Percentiles rank a stretch among this genome's conserved stretches.
Conservation (phyloP, 2,888 invertebrate species). For the Venusia cambrica region DNA sequence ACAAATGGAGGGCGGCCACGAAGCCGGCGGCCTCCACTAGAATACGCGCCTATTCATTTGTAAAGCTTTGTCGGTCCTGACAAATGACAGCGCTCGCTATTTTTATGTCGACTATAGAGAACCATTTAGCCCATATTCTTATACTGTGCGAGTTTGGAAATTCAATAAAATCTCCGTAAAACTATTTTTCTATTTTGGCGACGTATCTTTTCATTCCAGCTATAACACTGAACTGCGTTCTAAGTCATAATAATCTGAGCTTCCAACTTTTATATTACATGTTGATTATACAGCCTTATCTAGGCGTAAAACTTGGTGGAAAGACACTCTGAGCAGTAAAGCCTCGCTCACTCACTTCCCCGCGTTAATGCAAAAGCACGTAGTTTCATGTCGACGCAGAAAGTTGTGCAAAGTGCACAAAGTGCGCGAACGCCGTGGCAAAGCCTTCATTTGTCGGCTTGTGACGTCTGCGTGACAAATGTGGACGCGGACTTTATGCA, state of each 20-base stretch:
- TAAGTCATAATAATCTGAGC: slow-evolving; percentile 27
- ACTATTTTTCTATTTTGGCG: slow-evolving; percentile 19
- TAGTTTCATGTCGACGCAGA: slow-evolving; percentile 73
- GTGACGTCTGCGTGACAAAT: slow-evolving; percentile 79
- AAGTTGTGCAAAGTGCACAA: slow-evolving; percentile 78
- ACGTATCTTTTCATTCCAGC: slow-evolving; percentile 29
- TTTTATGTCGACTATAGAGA: slow-evolving; percentile 64
- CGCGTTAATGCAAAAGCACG: slow-evolving; percentile 77
- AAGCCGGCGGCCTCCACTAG: slow-evolving; percentile 47
- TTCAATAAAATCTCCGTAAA: slow-evolving; percentile 22
- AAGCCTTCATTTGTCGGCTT: slow-evolving; percentile 81
- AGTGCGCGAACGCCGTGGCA: slow-evolving; percentile 72
- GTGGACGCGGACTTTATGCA: slow-evolving; percentile 69
- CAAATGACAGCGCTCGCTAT: slow-evolving; percentile 65
- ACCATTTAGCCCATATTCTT: slow-evolving; percentile 36
- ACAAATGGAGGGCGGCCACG: slow-evolving; percentile 61
- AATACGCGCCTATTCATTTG: slow-evolving; percentile 68
- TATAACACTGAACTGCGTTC: slow-evolving; percentile 21
- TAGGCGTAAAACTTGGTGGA: slow-evolving; percentile 67
- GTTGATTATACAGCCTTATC: slow-evolving; percentile 71
- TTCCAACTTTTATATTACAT: slow-evolving; percentile 47
- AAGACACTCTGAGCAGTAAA: slow-evolving; percentile 67
- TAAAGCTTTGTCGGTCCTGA: slow-evolving; percentile 71
- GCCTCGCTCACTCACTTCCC: slow-evolving; percentile 62
- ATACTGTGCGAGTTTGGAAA: slow-evolving; percentile 18